Base-by-base conservation (phyloP, 2,797 vertebrate genomes). In the Gallinago stenura region DNA sequence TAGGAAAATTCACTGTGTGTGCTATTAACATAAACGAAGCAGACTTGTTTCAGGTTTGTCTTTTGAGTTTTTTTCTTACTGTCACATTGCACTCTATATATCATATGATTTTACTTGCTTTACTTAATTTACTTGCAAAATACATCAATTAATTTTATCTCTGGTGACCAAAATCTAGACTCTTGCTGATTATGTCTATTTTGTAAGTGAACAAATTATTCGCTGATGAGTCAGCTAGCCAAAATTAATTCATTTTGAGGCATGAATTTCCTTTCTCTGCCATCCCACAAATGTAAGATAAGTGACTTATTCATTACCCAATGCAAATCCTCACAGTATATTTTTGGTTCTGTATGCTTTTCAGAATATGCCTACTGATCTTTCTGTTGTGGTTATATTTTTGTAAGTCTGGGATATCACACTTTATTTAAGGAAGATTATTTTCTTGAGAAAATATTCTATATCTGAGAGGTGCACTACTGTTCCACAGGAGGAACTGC, bases 121-220 rank as follows among this genome's bases (percentile, higher is more conserved):
- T 61, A 68, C 51, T 64, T 80, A 73, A 89, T 90, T 79, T 92
- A 46, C 37, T 77, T 90, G 45, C 13, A 83, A 93, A 91, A 43
- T 73, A 68, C 15, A 72, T 58, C 41, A 37, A 72, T 81, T 45
- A 53, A 75, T 80, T 61, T 91, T 69, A 57, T 60, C 60, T 84
- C 58, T 92, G 33, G 54, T 75, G 78, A 62, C 35, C 30, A 43
- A 90, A 64, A 82, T 37, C 68, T 50, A 83, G 41, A 54, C 10
- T 54, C 12, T 62, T 83, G 41, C 25, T 80, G 73, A 62, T 75
- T 43, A 57, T 65, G n/a, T 43, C 56, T 93, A 26, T 80, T 92
- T 85, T 85, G 35, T 48, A 93, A 65, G 66, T 77, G 41, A 83
- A 93, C 28, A 73, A 83, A 61, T 87, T 73, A 81, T 92, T 85